phyloP scores from a whole-genome alignment of 2,113 vertebrate species.

The Aptenodytes patagonicus region DNA sequence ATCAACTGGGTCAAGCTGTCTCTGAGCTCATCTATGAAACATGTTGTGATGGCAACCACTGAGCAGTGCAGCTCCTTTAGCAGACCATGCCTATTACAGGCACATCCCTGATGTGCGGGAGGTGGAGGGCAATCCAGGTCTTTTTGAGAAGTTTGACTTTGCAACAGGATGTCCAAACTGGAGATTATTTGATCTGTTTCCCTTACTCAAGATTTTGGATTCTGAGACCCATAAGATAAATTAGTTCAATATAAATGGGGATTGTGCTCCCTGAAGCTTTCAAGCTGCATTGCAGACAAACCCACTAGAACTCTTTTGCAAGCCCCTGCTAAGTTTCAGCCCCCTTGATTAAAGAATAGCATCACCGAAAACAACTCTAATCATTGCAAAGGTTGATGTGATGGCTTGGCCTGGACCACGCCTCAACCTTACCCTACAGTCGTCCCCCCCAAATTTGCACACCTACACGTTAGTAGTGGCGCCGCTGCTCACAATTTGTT shows the following conservation, averaged over 20 bases:
- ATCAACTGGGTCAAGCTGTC: neutral
- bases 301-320: neutral
- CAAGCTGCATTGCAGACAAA: neutral
- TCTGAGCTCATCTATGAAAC: constrained; percentile 6
- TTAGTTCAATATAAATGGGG: neutral
- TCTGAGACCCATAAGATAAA: neutral
- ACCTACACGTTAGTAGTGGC: accelerated
- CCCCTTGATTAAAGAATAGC: neutral
- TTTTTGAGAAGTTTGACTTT: neutral
- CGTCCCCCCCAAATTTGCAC: neutral
- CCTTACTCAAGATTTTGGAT: neutral
- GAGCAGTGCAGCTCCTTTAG: neutral
- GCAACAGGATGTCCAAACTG: neutral
- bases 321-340: neutral
- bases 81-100: neutral
- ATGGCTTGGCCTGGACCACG: neutral
- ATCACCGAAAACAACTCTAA: neutral
- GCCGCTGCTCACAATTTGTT: neutral
- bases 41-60: neutral
- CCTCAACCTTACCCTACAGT: neutral
- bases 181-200: neutral
- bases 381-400: neutral
- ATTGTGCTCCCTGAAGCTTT: neutral
- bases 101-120: neutral
- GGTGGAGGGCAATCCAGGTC: neutral